Conservation (phyloP, 2,113 vertebrate genomes). For the Meleagris gallopavo region DNA sequence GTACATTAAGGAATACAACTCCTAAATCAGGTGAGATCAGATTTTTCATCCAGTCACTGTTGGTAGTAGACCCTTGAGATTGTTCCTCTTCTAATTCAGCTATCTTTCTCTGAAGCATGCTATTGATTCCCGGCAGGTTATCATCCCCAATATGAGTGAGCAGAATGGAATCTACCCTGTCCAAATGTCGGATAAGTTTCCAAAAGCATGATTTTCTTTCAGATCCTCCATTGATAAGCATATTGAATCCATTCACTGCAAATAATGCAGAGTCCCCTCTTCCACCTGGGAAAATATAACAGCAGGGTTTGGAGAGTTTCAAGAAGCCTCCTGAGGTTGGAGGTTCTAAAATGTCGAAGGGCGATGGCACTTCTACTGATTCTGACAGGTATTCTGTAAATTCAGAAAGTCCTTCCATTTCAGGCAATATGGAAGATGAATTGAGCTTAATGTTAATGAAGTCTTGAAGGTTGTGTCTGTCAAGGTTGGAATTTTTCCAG, state of each 20-base stretch:
- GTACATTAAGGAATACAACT: slow-evolving; percentile 93
- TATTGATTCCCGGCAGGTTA: slow-evolving; percentile 95
- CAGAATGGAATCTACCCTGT: slow-evolving; percentile 94
- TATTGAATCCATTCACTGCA: slow-evolving; percentile 97
- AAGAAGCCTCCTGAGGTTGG: slow-evolving; percentile 95
- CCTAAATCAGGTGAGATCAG: slow-evolving; percentile 96
- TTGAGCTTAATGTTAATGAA: slow-evolving; percentile 94
- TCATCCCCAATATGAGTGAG: slow-evolving; percentile 95
- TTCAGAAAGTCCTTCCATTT: slow-evolving; percentile 96
- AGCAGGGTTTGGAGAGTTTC: slow-evolving; percentile 97
- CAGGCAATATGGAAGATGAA: slow-evolving; percentile 88
- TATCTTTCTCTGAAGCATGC: slow-evolving; percentile 93
- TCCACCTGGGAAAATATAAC: slow-evolving; percentile 96
- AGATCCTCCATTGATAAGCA: slow-evolving; percentile 96
- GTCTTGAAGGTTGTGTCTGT: slow-evolving; percentile 93
- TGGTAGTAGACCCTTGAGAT: slow-evolving; percentile 92
- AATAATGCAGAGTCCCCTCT: slow-evolving; percentile 93
- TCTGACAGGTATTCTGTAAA: slow-evolving; percentile 94
- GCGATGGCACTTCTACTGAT: slow-evolving; percentile 96
- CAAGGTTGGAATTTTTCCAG: slow-evolving; percentile 93
- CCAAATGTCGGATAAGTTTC: slow-evolving; percentile 96
- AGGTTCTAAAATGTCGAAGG: slow-evolving; percentile 95
- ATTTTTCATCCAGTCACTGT: slow-evolving; percentile 98
- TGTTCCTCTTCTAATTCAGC: slow-evolving; percentile 94
- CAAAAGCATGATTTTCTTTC: slow-evolving; percentile 97